Percentiles rank a stretch among this genome's conserved stretches.
Evolutionary conservation across 2,113 vertebrate species (phyloP).

Genomic region (Triplophysa dalaica): DNA sequence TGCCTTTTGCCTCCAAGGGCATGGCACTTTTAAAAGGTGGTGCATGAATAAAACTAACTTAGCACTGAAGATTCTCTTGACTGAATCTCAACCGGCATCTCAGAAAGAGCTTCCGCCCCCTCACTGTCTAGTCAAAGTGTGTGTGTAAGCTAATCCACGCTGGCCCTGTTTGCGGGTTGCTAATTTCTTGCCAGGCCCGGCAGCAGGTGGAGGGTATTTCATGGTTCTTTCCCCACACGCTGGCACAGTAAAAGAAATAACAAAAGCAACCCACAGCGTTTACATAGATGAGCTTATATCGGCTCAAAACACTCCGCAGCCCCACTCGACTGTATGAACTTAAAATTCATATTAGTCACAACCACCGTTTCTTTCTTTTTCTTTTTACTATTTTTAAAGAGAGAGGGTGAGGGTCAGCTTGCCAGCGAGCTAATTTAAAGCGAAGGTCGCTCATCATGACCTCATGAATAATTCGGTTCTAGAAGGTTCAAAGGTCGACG

Average conservation of each 20-base stretch:
- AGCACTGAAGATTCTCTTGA: slow-evolving; percentile 20
- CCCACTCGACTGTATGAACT: slow-evolving; percentile 23
- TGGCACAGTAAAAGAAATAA: slow-evolving; percentile 39
- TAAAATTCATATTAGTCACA: slow-evolving; percentile 26
- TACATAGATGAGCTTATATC: slow-evolving; percentile 32
- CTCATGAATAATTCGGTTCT: slow-evolving; percentile 46
- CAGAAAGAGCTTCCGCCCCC: slow-evolving; percentile 36
- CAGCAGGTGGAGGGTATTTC: slow-evolving; percentile 68
- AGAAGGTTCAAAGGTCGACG: slow-evolving; percentile 41
- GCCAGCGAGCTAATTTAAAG: slow-evolving; percentile 33
- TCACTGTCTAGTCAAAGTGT: slow-evolving; percentile 25
- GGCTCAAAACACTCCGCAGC: slow-evolving; percentile 6
- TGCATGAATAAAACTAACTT: slow-evolving; percentile 10
- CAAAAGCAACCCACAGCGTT: slow-evolving; percentile 39
- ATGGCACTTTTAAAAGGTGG: neutral
- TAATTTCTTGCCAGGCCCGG: slow-evolving; percentile 53
- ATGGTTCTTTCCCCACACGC: slow-evolving; percentile 45
- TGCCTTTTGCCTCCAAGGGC: slow-evolving; percentile 6
- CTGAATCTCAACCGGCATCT: slow-evolving; percentile 25
- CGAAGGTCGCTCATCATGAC: slow-evolving; percentile 35
- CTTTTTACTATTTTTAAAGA: neutral
- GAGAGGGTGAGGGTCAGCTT: slow-evolving; percentile 21
- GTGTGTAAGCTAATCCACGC: slow-evolving; percentile 22
- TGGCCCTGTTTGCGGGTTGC: slow-evolving; percentile 44
- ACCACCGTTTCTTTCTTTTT: slow-evolving; percentile 8